Conservation (phyloP, 1,140 invertebrate genomes). For the Brachionus rotundiformis region DNA sequence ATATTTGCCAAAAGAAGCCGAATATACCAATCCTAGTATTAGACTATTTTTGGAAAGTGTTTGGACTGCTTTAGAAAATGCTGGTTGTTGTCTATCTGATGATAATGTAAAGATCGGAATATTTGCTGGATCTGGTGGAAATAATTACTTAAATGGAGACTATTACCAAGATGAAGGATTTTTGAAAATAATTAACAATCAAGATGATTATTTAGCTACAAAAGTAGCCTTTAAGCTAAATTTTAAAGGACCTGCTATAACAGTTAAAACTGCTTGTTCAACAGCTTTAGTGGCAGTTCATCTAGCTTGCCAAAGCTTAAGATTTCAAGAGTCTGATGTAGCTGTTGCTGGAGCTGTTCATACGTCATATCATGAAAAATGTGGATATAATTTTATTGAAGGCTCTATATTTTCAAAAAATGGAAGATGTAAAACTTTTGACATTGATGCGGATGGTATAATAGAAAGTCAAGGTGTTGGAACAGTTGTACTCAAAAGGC, state of each 20-base stretch:
- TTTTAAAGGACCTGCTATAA: slow-evolving; percentile 17
- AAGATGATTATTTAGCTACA: not conserved
- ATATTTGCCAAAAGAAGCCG: not conserved
- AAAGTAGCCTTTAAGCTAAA: slow-evolving; percentile 10
- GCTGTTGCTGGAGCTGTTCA: not conserved
- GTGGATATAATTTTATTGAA: not conserved
- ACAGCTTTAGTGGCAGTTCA: not conserved
- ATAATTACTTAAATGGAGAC: not conserved
- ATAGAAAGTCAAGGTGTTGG: not conserved
- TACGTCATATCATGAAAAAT: not conserved
- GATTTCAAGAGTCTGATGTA: not conserved
- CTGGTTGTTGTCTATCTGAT: not conserved
- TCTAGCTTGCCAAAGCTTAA: not conserved
- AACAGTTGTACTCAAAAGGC: not conserved
- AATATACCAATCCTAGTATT: not conserved
- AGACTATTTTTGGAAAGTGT: not conserved
- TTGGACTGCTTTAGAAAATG: not conserved
- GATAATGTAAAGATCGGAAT: not conserved
- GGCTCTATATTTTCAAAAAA: not conserved
- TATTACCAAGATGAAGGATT: slow-evolving; percentile 18
- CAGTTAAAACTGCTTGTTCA: slow-evolving; percentile 31
- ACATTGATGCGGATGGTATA: not conserved
- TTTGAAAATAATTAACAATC: slow-evolving; percentile 17
- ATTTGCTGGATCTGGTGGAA: not conserved
- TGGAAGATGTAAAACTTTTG: slow-evolving; percentile 17